Evolutionary conservation across 2,888 invertebrate species (phyloP), one percentile per base, ranked within the genome.

Genomic region (Odontocolon sp.): DNA sequence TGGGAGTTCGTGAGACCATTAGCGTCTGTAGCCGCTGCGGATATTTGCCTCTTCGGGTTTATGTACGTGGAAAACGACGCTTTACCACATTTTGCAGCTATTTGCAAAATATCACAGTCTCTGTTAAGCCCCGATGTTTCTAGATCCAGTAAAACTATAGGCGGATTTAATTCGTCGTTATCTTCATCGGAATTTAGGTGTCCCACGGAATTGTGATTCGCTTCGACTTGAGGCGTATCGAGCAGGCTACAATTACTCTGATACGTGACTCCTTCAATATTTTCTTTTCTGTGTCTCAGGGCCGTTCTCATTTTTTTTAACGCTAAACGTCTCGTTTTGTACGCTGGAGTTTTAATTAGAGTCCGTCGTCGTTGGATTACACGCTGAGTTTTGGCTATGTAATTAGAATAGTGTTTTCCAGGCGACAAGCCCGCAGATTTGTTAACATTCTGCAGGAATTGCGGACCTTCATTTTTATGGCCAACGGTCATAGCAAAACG

Each of bases 101-200:
- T n/a, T n/a, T 77, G 67, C 21, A 72, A 33, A 67, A 72, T 67
- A 59, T 72, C 67, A 67, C 54, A 52, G 36, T 45, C 33, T 4
- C 4, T 56, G 28, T 33, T 14, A 16, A 77, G 71, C 1, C 67
- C 71, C 26, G 52, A 40, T 2, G 77, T 71, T 54, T 77, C 63
- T 38, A 72, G 23, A 56, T 77, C 72, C 3, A 77, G 42, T 21
- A 67, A 42, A 26, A 77, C 36, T 36, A 9, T 36, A 9, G 36
- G 36, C 36, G 36, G 36, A 36, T 36, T 36, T 5, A n/a, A 8
- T 36, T 5, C 0, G n/a, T 36, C 36, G 36, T 36, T 36, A 36
- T 6, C 36, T 2, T 36, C 36, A 36, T 36, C 36, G 2, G 6
- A 36, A 8, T 3, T 5, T 36, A 2, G 8, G n/a, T 36, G 36